These are phyloP conservation scores for Pomatorhinus ruficollis DNA, from an alignment of 2,113 vertebrate genomes.

Conservation along the genomic window DNA sequence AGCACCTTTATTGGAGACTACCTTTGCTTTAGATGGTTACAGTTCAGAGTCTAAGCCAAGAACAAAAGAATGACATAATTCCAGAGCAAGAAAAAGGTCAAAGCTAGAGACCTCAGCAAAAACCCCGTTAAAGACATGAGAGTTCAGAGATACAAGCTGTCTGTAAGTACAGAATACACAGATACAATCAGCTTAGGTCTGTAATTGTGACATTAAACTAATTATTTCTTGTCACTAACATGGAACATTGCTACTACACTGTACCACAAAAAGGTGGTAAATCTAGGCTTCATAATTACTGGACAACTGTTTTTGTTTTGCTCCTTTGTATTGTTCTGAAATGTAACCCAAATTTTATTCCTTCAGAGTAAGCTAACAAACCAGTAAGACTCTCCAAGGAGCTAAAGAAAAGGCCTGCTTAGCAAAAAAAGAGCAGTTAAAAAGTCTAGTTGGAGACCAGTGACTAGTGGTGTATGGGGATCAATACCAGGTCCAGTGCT, in stretches of 20 bases:
- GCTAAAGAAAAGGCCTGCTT: not conserved
- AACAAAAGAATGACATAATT: not conserved
- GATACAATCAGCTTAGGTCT: not conserved
- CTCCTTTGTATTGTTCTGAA: not conserved
- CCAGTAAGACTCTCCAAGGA: not conserved
- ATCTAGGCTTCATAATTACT: not conserved
- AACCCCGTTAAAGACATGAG: not conserved
- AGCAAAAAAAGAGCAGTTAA: not conserved
- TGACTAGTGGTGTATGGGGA: not conserved
- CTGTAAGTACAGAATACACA: accelerated
- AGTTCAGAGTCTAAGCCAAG: not conserved
- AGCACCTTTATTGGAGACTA: not conserved
- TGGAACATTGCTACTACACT: not conserved
- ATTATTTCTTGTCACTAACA: not conserved
- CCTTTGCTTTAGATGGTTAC: not conserved
- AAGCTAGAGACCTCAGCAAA: not conserved
- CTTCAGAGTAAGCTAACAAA: not conserved
- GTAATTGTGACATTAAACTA: not conserved
- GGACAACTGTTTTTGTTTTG: not conserved
- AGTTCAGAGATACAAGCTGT: not conserved
- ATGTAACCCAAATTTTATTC: not conserved
- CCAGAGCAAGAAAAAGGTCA: not conserved
- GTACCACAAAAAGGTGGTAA: not conserved
- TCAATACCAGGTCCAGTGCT: not conserved
- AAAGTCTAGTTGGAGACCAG: not conserved